These are phyloP conservation scores for Cirrhinus molitorella DNA, from an alignment of 2,797 vertebrate genomes.

Conservation along the genomic window DNA sequence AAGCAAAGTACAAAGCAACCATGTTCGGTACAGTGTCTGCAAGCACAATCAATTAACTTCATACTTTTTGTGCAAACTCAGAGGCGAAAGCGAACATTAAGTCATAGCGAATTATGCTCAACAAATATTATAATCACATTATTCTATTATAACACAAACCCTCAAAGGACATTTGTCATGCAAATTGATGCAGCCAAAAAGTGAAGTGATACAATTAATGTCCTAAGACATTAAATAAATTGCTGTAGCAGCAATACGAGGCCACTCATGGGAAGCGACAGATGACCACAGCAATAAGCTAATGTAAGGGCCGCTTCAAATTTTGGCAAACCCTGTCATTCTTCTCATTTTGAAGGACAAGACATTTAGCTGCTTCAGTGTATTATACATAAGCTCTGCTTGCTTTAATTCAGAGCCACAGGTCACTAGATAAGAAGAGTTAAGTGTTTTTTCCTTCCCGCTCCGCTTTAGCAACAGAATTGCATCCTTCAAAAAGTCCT, in stretches of 20 bases:
- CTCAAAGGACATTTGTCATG: slow-evolving; percentile 34
- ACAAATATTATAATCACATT: slow-evolving; percentile 50
- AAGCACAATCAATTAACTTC: slow-evolving; percentile 24
- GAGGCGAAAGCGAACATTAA: slow-evolving; percentile 33
- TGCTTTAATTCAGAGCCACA: slow-evolving; percentile 14
- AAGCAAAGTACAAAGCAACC: background rate
- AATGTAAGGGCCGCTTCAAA: slow-evolving; percentile 34
- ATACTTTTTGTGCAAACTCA: slow-evolving; percentile 36
- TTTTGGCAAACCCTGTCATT: slow-evolving; percentile 49
- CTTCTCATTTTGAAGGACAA: slow-evolving; percentile 39
- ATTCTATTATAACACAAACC: slow-evolving; percentile 32
- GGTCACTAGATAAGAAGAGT: slow-evolving; percentile 22
- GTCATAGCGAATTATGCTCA: slow-evolving; percentile 40
- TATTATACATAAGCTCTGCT: slow-evolving; percentile 9
- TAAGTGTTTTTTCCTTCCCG: background rate
- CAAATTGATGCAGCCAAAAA: slow-evolving; percentile 50
- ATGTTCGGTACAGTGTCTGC: background rate
- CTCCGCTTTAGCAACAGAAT: background rate
- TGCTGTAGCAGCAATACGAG: slow-evolving; percentile 38
- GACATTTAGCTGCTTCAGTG: slow-evolving; percentile 38
- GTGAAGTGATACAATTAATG: slow-evolving; percentile 48
- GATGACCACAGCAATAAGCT: slow-evolving; percentile 57
- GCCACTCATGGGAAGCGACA: slow-evolving; percentile 51
- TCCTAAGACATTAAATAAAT: slow-evolving; percentile 54
- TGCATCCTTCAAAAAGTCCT: background rate